Percentiles rank a stretch among this genome's conserved stretches.
Evolutionary conservation across 37 sponge, comb jelly and placozoan species (phyloP).

Genomic region (Eunapius fragilis): DNA sequence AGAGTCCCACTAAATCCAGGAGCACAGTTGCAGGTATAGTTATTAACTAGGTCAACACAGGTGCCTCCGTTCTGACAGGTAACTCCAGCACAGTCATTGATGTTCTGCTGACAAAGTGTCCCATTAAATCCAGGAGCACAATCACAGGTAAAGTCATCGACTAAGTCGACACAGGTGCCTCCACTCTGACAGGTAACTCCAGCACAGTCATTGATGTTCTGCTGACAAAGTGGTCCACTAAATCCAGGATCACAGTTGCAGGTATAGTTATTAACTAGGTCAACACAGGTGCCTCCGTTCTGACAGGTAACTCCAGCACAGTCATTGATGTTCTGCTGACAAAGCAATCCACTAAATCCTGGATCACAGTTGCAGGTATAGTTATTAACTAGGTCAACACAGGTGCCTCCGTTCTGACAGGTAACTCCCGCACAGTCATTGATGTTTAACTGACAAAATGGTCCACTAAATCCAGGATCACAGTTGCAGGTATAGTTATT

Average conservation of each 20-base stretch:
- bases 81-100: slow-evolving; percentile 4
- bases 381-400: slow-evolving; percentile 21
- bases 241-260: slow-evolving; percentile 64
- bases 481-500: slow-evolving; percentile 50
- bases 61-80: slow-evolving; percentile 29
- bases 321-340: slow-evolving; percentile 58
- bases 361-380: slow-evolving; percentile 44
- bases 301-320: slow-evolving; percentile 25
- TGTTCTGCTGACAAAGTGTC: slow-evolving; percentile 25
- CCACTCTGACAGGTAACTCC: slow-evolving; percentile 38
- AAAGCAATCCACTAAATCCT: slow-evolving; percentile 48
- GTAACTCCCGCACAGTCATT: slow-evolving; percentile 42
- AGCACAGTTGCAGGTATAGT: slow-evolving; percentile 43
- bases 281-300: slow-evolving; percentile 51
- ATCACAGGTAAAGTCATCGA: slow-evolving; percentile 30
- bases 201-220: slow-evolving; percentile 66
- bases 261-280: slow-evolving; percentile 3
- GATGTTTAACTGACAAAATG: slow-evolving; percentile 41
- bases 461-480: slow-evolving; percentile 67
- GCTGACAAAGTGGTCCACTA: slow-evolving; percentile 47
- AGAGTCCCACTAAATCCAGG: slow-evolving; percentile 49
- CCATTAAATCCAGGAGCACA: slow-evolving; percentile 50
- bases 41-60: slow-evolving; percentile 25
- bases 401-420: slow-evolving; percentile 48
- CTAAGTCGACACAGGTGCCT: slow-evolving; percentile 47